Evolutionary conservation across 2,888 invertebrate genomes (phyloP), one percentile per base, ranked within the genome.

Genomic region (Lasiommata megera): DNA sequence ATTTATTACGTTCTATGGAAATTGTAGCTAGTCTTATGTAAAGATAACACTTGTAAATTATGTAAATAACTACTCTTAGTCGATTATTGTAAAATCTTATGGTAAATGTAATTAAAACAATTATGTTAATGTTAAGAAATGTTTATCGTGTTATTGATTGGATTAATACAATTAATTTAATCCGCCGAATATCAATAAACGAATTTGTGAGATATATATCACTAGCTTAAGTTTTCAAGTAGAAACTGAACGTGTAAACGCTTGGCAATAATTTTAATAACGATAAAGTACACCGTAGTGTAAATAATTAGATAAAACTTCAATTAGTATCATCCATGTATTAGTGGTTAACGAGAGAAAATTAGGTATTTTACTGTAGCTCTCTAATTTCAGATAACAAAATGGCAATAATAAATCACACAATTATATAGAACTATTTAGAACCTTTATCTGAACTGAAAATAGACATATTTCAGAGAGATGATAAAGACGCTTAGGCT

Each of bases 191-290:
- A 88, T 89, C 87, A 82, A 82, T 86, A 79, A 79, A 84, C 85
- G 88, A 89, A 89, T 88, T 88, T 89, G 80, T 82, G 84, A 83
- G 73, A 80, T 70, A 76, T 76, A 84, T 89, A 90, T 89, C 89
- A 89, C 77, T 89, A 90, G 86, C 64, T 41, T 88, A 86, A 82
- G 82, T 70, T 67, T 74, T 72, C 67, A 71, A 65, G 73, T 79
- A 79, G 72, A 74, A 76, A 73, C 64, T 66, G 72, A 79, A 72
- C 76, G 73, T 80, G 78, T 77, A 74, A 85, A 85, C 77, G 88
- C 88, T 88, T 88, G 87, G 89, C 89, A 89, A 86, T 88, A 86
- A 89, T 77, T 80, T 82, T 73, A 74, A 66, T 77, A 77, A 77
- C 66, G 70, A 67, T 66, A 61, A 66, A 70, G 66, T 66, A 66